Percentiles rank a stretch among this genome's conserved stretches.
Conservation (phyloP, 2,113 vertebrate species). For the Cyprinus carpio region DNA sequence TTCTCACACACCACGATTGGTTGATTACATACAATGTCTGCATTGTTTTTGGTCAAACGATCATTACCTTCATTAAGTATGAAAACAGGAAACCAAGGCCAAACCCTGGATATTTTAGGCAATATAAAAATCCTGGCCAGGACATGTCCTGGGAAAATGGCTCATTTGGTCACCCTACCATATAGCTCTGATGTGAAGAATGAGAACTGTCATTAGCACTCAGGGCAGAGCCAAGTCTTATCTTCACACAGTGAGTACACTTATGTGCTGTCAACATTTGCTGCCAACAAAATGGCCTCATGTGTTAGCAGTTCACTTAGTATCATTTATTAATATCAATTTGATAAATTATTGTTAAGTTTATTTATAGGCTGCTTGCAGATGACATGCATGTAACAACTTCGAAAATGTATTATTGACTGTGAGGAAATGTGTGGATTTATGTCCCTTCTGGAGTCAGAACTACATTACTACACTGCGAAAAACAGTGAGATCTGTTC, state of each 20-base stretch:
- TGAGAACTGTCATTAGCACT: constrained; percentile 11
- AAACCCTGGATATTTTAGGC: too few relatives aligned
- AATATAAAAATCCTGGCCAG: too few relatives aligned
- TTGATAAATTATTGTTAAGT: background rate
- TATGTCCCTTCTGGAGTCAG: background rate
- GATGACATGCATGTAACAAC: background rate
- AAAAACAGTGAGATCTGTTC: too few relatives aligned
- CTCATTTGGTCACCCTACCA: too few relatives aligned
- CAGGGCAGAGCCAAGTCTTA: constrained; percentile 1
- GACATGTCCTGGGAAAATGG: too few relatives aligned
- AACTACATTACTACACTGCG: background rate
- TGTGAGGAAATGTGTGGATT: background rate
- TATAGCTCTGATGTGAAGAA: constrained; percentile 6
- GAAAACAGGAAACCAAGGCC: too few relatives aligned
- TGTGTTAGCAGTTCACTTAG: background rate
- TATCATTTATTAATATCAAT: background rate
- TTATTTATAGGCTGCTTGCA: background rate
- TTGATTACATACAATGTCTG: too few relatives aligned
- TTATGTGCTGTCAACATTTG: background rate
- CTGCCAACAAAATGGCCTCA: background rate
- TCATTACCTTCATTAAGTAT: too few relatives aligned
- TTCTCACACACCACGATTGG: too few relatives aligned
- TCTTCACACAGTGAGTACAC: background rate
- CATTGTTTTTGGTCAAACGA: too few relatives aligned
- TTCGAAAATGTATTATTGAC: background rate